Evolutionary conservation across 2,113 vertebrate species (phyloP).

Genomic region (Nothoprocta perdicaria): DNA sequence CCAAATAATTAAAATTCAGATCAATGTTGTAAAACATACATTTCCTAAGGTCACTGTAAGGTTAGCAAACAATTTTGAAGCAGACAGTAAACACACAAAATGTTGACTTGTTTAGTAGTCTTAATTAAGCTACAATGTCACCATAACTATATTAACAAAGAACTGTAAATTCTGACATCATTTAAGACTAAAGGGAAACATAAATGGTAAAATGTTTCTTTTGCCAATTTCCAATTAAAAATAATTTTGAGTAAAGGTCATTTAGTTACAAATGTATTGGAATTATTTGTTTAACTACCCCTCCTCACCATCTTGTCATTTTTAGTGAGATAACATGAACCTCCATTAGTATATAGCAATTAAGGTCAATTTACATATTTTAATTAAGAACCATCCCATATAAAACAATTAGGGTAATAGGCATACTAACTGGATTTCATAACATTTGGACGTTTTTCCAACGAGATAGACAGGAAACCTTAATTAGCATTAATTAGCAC

Average conservation of each 20-base stretch:
- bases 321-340: constrained; percentile 87
- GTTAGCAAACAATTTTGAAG: constrained; percentile 66
- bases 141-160: constrained; percentile 65
- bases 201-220: constrained; percentile 70
- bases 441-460: constrained; percentile 92
- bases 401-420: constrained; percentile 94
- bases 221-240: constrained; percentile 81
- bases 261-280: constrained; percentile 82
- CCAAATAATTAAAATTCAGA: not conserved
- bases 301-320: constrained; percentile 85
- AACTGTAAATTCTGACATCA: constrained; percentile 64
- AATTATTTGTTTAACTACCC: constrained; percentile 82
- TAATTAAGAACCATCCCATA: constrained; percentile 92
- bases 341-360: constrained; percentile 90
- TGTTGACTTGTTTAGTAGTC: constrained; percentile 72
- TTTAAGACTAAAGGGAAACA: constrained; percentile 72
- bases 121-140: constrained; percentile 70
- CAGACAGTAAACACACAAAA: constrained; percentile 56
- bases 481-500: constrained; percentile 94
- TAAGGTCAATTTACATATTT: constrained; percentile 92
- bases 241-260: constrained; percentile 81
- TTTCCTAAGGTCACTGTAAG: constrained; percentile 43
- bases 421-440: constrained; percentile 91
- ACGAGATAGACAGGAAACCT: constrained; percentile 88
- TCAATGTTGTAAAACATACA: constrained; percentile 20